Conservation (phyloP, 2,113 vertebrate species). For the Pipa parva region DNA sequence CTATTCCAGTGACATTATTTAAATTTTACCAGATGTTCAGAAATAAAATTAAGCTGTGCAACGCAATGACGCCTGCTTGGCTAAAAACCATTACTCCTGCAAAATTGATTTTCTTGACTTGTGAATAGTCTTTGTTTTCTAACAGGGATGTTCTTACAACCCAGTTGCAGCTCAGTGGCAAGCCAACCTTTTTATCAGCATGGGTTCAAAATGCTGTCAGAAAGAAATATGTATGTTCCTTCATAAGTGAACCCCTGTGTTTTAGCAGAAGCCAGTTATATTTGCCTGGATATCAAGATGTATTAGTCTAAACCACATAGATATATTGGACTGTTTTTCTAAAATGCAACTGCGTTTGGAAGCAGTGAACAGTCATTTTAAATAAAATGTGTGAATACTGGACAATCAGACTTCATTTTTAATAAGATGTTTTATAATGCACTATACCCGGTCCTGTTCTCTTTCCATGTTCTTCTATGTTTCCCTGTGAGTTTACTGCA, state of each 20-base stretch:
- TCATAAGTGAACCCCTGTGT: not conserved
- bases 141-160: slow-evolving; percentile 27
- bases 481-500: no score
- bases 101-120: slow-evolving; percentile 23
- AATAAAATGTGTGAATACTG: not conserved
- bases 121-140: slow-evolving; percentile 27
- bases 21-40: slow-evolving; percentile 33
- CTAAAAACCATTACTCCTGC: slow-evolving; percentile 12
- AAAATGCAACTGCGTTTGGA: not conserved
- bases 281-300: slow-evolving; percentile 5
- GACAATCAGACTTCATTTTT: no score
- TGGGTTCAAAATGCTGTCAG: slow-evolving; percentile 5
- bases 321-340: not conserved
- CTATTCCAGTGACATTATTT: slow-evolving; percentile 40
- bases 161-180: not conserved
- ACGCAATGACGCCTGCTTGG: slow-evolving; percentile 13
- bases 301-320: not conserved
- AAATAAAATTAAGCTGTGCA: slow-evolving; percentile 34
- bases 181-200: slow-evolving; percentile 19
- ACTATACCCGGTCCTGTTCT: no score
- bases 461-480: no score
- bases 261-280: not conserved
- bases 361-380: not conserved
- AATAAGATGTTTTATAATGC: no score
- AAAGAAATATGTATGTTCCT: slow-evolving; percentile 7